Conservation (phyloP, 1,140 invertebrate species). For the Melitaea cinxia region DNA sequence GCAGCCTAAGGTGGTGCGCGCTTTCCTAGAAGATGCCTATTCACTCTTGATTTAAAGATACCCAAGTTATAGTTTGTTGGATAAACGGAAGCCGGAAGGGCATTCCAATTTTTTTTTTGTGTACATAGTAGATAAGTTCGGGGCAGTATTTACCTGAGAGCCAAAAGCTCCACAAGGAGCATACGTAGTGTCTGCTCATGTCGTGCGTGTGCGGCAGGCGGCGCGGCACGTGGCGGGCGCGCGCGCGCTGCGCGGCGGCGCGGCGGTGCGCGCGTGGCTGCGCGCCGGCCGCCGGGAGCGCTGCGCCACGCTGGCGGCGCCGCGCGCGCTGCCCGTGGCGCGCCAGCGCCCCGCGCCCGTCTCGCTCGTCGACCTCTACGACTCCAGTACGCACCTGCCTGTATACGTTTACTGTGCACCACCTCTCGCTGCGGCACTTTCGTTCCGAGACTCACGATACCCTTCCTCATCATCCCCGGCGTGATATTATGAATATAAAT, state of each 20-base stretch:
- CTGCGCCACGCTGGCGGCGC: slow-evolving; percentile 72
- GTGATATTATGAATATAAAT: too few relatives aligned
- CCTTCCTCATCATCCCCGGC: too few relatives aligned
- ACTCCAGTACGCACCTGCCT: slow-evolving; percentile 62
- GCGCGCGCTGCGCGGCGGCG: slow-evolving; percentile 47
- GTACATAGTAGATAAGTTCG: too few relatives aligned
- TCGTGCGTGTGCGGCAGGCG: slow-evolving; percentile 44
- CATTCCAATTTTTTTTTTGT: too few relatives aligned
- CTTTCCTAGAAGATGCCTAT: too few relatives aligned
- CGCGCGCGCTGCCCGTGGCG: slow-evolving; percentile 68
- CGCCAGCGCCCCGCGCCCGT: slow-evolving; percentile 68
- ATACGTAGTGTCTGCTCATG: background rate
- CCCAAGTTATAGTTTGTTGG: too few relatives aligned
- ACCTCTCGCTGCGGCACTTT: background rate
- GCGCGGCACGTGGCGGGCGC: slow-evolving; percentile 57
- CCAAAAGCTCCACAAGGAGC: background rate
- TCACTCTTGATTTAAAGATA: too few relatives aligned
- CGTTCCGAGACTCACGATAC: background rate
- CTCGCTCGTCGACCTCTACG: slow-evolving; percentile 69
- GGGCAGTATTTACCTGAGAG: background rate
- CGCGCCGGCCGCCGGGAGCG: slow-evolving; percentile 64
- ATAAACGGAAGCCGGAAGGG: too few relatives aligned
- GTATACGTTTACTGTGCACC: too few relatives aligned
- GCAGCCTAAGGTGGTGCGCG: too few relatives aligned
- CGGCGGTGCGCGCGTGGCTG: slow-evolving; percentile 55